Evolutionary conservation across 2,113 vertebrate species (phyloP), one percentile per base, ranked within the genome.

Genomic region (Centropus bengalensis): DNA sequence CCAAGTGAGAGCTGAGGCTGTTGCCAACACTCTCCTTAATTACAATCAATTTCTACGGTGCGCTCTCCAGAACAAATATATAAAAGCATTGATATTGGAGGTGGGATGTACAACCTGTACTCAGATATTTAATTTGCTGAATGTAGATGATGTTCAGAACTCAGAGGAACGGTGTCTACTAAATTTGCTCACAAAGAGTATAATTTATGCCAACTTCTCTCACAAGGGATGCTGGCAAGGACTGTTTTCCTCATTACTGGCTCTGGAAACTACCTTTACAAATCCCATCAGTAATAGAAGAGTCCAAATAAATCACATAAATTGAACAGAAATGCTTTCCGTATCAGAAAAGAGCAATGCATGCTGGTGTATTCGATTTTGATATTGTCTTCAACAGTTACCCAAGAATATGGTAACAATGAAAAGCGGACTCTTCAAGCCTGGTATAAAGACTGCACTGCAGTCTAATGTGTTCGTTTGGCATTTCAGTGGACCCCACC

Each of bases 81-180:
- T 56, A 30, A 36, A 58, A 6, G 9, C n/a, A 30, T 78, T 82
- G 83, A 10, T 80, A 40, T 26, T 51, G 38, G 55, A 77, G n/a
- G 80, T 44, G 12, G 22, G 51, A 91, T 82, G 52, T 71, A 93
- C 82, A 94, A 93, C 90, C 93, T 94, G 82, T 86, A 78, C 68
- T 91, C n/a, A 14, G 18, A 26, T 12, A 9, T 70, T 84, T 81
- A 1, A 1, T 78, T 81, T 3, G 28, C 49, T 52, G 64, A 75
- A 64, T 60, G 44, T 32, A 81, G 82, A 94, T 63, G 70, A 84
- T 56, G 60, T 89, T 85, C 60, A 36, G 89, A 83, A 71, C 36
- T 45, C 56, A 62, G 44, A 22, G 47, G 49, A 86, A 42, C 54
- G 54, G 60, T 60, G 82, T 27, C 90, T 86, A 60, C 54, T 36